Conservation (phyloP, 64 coral and sea anemone species). For the Actinia tenebrosa region DNA sequence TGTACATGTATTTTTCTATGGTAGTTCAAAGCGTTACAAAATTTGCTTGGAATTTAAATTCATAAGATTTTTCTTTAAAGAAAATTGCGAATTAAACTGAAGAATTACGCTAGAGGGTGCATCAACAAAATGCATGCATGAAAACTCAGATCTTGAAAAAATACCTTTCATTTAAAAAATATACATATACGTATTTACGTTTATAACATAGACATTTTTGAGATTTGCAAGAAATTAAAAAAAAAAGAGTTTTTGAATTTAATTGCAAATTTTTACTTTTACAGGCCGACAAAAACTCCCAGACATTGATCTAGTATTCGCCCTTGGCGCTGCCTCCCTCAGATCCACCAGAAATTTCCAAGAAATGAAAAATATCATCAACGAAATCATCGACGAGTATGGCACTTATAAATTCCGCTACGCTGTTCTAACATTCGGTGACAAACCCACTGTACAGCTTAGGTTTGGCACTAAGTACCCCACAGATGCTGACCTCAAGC, state of each 20-base stretch:
- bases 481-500: conserved; percentile 37
- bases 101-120: no score
- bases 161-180: no score
- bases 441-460: conserved; percentile 29
- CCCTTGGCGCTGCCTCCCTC: conserved; percentile 55
- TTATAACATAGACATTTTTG: no score
- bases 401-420: conserved; percentile 55
- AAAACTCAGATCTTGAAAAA: no score
- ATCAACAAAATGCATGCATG: no score
- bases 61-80: no score
- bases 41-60: no score
- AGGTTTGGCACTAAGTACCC: conserved; percentile 36
- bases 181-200: no score
- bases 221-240: no score
- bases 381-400: conserved; percentile 70
- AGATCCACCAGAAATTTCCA: conserved; percentile 48
- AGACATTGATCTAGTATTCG: conserved; percentile 70
- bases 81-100: no score
- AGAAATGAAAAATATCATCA: conserved; percentile 82
- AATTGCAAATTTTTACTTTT: neutral
- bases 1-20: no score
- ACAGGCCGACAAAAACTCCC: conserved; percentile 47
- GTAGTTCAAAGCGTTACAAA: no score
- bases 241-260: neutral
- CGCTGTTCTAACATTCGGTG: conserved; percentile 54